These are phyloP conservation scores for Acromyrmex heyeri DNA, from an alignment of 1,140 invertebrate genomes.

Conservation along the genomic window DNA sequence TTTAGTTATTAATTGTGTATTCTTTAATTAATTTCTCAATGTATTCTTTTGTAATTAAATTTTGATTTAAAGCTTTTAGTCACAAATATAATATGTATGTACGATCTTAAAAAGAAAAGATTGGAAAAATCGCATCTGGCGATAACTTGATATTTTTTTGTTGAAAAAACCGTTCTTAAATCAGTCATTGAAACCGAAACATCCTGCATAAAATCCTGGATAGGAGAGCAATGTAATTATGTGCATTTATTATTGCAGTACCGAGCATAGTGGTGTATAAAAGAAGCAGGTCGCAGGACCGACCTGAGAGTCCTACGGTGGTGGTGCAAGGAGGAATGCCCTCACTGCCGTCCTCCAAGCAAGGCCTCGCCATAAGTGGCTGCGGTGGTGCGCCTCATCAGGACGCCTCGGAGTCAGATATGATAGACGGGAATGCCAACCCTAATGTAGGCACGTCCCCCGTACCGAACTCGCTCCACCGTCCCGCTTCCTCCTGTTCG, in stretches of 20 bases:
- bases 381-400: slow-evolving; percentile 75
- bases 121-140: neutral
- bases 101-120: neutral
- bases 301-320: slow-evolving; percentile 83
- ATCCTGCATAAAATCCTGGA: neutral
- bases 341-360: slow-evolving; percentile 83
- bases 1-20: neutral
- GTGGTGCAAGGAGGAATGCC: slow-evolving; percentile 84
- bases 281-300: slow-evolving; percentile 81
- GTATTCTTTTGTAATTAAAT: neutral
- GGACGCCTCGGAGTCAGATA: slow-evolving; percentile 80
- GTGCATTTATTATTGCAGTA: slow-evolving; percentile 80
- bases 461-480: slow-evolving; percentile 69
- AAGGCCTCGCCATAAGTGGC: slow-evolving; percentile 80
- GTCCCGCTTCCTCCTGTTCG: slow-evolving; percentile 73
- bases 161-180: neutral
- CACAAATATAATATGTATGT: neutral
- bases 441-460: slow-evolving; percentile 70
- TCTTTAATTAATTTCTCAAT: neutral
- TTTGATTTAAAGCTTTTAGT: neutral
- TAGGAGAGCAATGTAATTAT: neutral
- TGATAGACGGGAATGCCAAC: slow-evolving; percentile 84
- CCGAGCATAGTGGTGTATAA: slow-evolving; percentile 86
- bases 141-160: neutral
- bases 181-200: neutral